Evolutionary conservation across 1,140 invertebrate species (phyloP).

Genomic region (Drosophila chauvacae): DNA sequence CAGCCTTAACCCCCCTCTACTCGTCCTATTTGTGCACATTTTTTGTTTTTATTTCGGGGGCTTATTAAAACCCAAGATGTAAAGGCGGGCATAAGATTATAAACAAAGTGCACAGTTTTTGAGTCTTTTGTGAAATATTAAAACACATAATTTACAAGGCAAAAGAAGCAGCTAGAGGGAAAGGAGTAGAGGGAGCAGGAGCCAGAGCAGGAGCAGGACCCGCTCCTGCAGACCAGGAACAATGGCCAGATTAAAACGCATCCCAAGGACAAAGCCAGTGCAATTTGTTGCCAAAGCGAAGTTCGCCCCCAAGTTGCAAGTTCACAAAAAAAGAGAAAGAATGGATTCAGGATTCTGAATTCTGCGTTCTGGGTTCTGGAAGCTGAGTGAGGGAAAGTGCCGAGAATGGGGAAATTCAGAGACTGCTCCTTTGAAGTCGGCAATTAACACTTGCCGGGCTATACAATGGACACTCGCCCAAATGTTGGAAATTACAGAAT

Average conservation of each 20-base stretch:
- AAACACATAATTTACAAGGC: constrained; percentile 77
- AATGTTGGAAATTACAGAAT: background rate
- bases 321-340: constrained; percentile 3
- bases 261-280: constrained; percentile 52
- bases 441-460: constrained; percentile 16
- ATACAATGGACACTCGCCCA: constrained; percentile 5
- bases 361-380: background rate
- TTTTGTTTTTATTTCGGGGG: constrained; percentile 1
- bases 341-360: background rate
- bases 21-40: background rate
- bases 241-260: constrained; percentile 57
- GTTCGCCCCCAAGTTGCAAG: constrained; percentile 43
- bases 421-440: constrained; percentile 3
- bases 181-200: background rate
- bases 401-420: constrained; percentile 3
- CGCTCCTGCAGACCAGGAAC: constrained; percentile 30
- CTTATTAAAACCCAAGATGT: constrained; percentile 41
- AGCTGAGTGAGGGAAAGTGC: background rate
- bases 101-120: constrained; percentile 76
- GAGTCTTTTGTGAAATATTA: constrained; percentile 79
- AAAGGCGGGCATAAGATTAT: constrained; percentile 62
- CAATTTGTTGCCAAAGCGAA: constrained; percentile 58
- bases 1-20: constrained; percentile 1
- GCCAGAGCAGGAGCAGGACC: background rate
- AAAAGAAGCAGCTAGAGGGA: background rate